Base-by-base conservation (phyloP, 1,140 invertebrate species). In the Sarcophaga peregrina region DNA sequence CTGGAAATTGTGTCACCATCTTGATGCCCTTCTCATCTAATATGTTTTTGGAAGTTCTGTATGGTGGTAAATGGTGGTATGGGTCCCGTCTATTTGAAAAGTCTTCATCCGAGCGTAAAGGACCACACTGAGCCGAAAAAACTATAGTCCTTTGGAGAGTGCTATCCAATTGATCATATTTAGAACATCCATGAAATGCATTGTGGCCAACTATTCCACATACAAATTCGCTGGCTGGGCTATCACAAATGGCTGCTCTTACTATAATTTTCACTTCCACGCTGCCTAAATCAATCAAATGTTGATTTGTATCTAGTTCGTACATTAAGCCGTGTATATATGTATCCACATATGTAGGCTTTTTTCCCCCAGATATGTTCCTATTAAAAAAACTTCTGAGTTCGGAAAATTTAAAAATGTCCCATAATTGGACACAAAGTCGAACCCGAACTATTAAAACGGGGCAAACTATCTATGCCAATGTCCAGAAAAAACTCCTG, bases 1-100 rank as follows among this genome's bases (percentile, higher is more conserved):
- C 37, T 75, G 84, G 82, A 83, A 85, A 83, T 52, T 83, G 73
- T 45, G 81, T 82, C 13, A 85, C 78, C 83, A 85, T 85, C 62
- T 83, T 75, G 11, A 85, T 62, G 54, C 72, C 48, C 20, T 81
- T 52, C 46, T 73, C 46, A 17, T 81, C 83, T 5, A 81, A 80
- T 11, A 48, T 15, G 8, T 47, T 58, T 81, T 81, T 81, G 25
- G 25, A 17, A 58, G 46, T 81, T 9, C 11, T 75, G 25, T 75
- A 75, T 75, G 8, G 58, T 68, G 73, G 48, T 50, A 50, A 50
- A 50, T 50, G 48, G 48, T 50, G 48, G 48, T 50, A 50, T 50
- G 48, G 48, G 48, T 50, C 48, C 48, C 48, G 48, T 50, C 48
- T 50, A 50, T 50, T 50, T 75, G 25, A 75, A 75, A 75, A 75